phyloP scores from a whole-genome alignment of 2,113 vertebrate genomes.

The Sprattus sprattus region DNA sequence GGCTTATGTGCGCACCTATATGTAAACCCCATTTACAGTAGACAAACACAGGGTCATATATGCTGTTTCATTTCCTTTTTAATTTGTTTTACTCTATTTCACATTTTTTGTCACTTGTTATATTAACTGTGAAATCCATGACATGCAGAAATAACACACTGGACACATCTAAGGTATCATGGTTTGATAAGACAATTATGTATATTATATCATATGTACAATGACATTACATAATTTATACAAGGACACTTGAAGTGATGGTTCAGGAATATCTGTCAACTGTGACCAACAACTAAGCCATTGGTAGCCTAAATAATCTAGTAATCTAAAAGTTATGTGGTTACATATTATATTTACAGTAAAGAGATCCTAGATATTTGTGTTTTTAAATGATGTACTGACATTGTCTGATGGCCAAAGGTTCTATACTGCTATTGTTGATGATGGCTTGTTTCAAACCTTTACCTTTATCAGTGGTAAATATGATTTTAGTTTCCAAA shows the following conservation, averaged over 20 bases:
- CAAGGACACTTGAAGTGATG: neutral
- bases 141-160: neutral
- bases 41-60: neutral
- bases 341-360: neutral
- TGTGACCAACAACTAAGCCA: constrained; percentile 3
- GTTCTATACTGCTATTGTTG: neutral
- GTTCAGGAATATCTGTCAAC: neutral
- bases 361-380: neutral
- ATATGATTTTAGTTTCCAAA: neutral
- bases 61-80: neutral
- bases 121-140: neutral
- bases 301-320: neutral
- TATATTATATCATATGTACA: neutral
- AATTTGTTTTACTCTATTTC: neutral
- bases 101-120: neutral
- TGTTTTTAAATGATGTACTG: neutral
- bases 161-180: neutral
- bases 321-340: neutral
- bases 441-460: neutral
- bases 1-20: neutral
- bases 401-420: neutral
- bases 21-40: neutral
- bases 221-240: neutral
- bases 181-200: neutral
- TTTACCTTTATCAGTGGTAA: neutral